A percentile compares a stretch with the other conserved stretches of the same genome.
phyloP scores from a whole-genome alignment of 2,797 vertebrate genomes.

The Chiropotes sagulatus region DNA sequence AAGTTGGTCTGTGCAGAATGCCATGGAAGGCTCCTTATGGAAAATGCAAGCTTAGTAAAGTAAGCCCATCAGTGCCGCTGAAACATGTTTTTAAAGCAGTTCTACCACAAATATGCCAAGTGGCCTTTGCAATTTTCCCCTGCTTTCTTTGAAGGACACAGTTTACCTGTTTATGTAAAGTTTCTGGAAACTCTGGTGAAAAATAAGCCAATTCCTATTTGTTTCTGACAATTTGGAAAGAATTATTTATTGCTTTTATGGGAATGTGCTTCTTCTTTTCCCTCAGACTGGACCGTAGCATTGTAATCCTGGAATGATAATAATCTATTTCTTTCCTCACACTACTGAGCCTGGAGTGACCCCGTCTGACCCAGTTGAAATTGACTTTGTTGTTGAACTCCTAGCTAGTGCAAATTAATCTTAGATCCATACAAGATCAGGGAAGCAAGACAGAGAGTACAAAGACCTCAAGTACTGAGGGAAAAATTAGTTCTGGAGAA shows the following conservation, averaged over 20 bases:
- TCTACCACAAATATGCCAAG: neutral
- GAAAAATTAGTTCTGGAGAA: constrained; percentile 85
- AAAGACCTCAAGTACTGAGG: constrained; percentile 84
- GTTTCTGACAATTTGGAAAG: constrained; percentile 58
- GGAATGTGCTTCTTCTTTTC: neutral
- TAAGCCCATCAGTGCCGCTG: neutral
- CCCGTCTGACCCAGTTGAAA: constrained; percentile 93
- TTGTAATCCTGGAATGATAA: constrained; percentile 88
- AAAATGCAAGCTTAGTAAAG: neutral
- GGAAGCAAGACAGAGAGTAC: constrained; percentile 84
- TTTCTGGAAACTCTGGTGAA: neutral
- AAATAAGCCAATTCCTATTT: constrained; percentile 40
- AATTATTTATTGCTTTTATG: constrained; percentile 68
- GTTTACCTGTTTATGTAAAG: neutral
- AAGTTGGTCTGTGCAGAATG: neutral
- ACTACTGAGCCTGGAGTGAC: constrained; percentile 88
- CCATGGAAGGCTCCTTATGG: neutral
- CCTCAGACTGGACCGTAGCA: constrained; percentile 74
- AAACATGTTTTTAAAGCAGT: neutral
- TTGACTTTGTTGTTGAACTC: constrained; percentile 95
- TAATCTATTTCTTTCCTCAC: constrained; percentile 90
- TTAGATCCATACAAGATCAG: constrained; percentile 88
- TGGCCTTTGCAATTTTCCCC: neutral
- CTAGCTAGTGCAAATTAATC: constrained; percentile 91
- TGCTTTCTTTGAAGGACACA: neutral